Base-by-base conservation (phyloP, 2,888 invertebrate genomes). In the Troides helena region DNA sequence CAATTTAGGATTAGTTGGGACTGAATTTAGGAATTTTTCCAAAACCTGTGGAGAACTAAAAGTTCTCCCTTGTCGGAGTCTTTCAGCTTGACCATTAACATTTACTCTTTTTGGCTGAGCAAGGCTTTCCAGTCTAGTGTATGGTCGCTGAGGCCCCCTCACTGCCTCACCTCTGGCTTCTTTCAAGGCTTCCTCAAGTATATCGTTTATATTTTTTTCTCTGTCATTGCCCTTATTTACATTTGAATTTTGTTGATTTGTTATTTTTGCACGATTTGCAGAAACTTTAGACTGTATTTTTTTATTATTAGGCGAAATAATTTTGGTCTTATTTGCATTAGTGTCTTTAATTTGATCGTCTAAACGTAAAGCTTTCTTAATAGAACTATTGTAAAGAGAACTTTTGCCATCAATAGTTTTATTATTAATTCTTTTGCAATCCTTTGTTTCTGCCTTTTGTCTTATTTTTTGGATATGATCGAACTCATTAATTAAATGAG, bases 101-200 rank as follows among this genome's bases (percentile, higher is more conserved):
- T 90, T 88, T 0, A 81, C 72, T 67, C 80, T 86, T 75, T 88
- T 89, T 17, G 92, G 92, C 73, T 92, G 91, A 18, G 92, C 90
- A 67, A 92, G 80, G 30, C 83, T 80, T 65, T 90, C 81, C 53
- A 92, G 75, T 70, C 92, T 83, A 36, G 90, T 82, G 71, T 74
- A 62, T 65, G 70, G 72, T 76, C 84, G 87, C 0, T 84, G 80
- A 56, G 91, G 91, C 0, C 92, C 92, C 10, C 87, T 82, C 7
- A 92, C 90, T n/a, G 91, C 92, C 77, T 92, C 90, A 0, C 92
- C 92, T 70, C 88, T 83, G 0, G 90, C 85, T 81, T 92, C 91
- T 76, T 87, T 91, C 25, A 67, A 50, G 5, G 78, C 88, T 77
- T 90, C 90, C 25, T 92, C 90, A 62, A 87, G 80, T n/a, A 89